Conservation (phyloP, 2,797 vertebrate species). For the Sebastes trivittatus region DNA sequence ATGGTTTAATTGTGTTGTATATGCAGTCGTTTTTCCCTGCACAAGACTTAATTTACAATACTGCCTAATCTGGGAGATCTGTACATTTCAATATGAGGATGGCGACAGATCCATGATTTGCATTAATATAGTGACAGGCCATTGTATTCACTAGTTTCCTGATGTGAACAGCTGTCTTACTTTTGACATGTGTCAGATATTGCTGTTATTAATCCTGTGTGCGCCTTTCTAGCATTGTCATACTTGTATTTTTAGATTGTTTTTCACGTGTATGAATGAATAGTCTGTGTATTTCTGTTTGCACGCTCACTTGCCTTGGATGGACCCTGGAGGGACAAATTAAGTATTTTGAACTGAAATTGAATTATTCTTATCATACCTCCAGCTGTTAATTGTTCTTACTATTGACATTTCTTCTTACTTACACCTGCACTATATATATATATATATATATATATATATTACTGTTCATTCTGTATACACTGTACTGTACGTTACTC, state of each 20-base stretch:
- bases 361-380: neutral
- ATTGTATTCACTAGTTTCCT: neutral
- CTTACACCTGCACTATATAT: neutral
- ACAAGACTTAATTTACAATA: neutral
- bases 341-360: too few species aligned
- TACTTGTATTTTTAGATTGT: too few species aligned
- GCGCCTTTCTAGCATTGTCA: too few species aligned
- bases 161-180: neutral
- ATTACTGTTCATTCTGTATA: too few species aligned
- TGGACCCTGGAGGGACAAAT: too few species aligned
- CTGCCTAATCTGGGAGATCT: neutral
- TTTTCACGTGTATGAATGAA: too few species aligned
- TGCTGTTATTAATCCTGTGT: too few species aligned
- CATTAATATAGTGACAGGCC: neutral
- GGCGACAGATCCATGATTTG: neutral
- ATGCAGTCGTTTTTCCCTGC: neutral
- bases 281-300: too few species aligned
- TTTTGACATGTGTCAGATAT: too few species aligned
- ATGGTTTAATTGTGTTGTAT: neutral
- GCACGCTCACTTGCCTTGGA: too few species aligned
- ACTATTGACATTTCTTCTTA: neutral
- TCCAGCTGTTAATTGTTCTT: neutral
- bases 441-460: too few species aligned
- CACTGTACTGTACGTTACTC: too few species aligned
- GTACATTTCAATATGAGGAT: neutral